Base-by-base conservation (phyloP, 2,113 vertebrate species). In the Rallus limicola region DNA sequence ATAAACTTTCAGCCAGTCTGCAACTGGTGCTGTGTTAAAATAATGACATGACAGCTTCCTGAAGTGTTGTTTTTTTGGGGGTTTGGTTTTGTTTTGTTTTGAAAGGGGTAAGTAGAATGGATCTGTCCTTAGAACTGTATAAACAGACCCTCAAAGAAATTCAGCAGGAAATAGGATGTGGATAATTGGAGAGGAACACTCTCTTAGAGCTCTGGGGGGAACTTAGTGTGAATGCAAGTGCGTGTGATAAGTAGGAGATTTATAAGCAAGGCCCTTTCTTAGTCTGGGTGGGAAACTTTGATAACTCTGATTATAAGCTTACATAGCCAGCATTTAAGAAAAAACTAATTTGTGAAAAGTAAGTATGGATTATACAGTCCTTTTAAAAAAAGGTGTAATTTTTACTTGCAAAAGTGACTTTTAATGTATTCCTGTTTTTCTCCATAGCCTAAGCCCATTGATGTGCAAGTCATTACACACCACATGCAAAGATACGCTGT, bases 401-500 rank as follows among this genome's bases (percentile, higher is more conserved):
- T 44, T 88, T 76, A 42, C 6, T 21, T 72, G 50, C 18, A 36
- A 23, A 71, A 55, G 8, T 46, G 29, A 64, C 21, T 88, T 64
- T 2, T 63, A 10, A 69, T 78, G 6, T 85, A 62, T 74, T 80
- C 1, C 18, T 80, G 46, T 95, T 59, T 85, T 11, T n/a, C 82
- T 63, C 24, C 58, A 19, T 92, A 99, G 99, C 99, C 99, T 18
- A 99, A 99, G 97, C 99, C 99, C 79, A 99, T 99, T 76, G 99
- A 99, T 74, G 99, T 99, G 53, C 99, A 99, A 93, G 99, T 99
- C 72, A 98, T 99, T 85, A 99, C 99, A 46, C 99, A 99, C 96
- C 99, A 99, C 93, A 99, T 99, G 99, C 99, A 99, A 94, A 98
- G 99, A 98, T 99, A 99, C 0, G 99, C 99, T 9, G 99, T 99